phyloP scores from a whole-genome alignment of 1,140 invertebrate genomes.

The Brachionus sp. region DNA sequence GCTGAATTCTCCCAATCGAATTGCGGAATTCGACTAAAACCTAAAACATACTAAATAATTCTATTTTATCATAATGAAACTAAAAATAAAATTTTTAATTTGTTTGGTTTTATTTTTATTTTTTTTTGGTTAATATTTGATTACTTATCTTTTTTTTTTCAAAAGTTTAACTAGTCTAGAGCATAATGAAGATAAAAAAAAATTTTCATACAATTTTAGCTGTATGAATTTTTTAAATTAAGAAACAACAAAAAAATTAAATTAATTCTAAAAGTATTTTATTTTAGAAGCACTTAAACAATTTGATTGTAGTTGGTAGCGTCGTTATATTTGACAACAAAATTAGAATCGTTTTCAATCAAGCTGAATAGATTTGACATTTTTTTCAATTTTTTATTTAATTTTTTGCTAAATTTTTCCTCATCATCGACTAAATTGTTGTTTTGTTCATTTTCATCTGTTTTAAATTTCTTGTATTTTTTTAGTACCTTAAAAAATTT shows the following conservation, averaged over 20 bases:
- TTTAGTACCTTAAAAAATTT: not conserved
- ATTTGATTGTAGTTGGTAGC: not conserved
- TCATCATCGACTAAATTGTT: not conserved
- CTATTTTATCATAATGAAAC: not conserved
- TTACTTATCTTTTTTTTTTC: not conserved
- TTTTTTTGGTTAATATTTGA: not conserved
- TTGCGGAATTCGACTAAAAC: not conserved
- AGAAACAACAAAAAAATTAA: not conserved
- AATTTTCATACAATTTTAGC: constrained; percentile 14
- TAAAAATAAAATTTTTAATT: not conserved
- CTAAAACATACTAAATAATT: not conserved
- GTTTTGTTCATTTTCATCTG: not conserved
- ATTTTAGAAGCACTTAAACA: not conserved
- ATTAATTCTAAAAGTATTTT: constrained; percentile 38
- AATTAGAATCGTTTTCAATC: not conserved
- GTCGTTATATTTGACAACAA: not conserved
- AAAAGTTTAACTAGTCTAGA: not conserved
- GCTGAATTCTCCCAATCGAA: not conserved
- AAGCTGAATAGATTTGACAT: not conserved
- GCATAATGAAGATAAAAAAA: not conserved
- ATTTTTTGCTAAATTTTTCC: constrained; percentile 37
- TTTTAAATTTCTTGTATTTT: constrained; percentile 22
- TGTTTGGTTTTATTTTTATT: too few relatives aligned
- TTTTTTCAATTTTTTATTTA: constrained; percentile 45
- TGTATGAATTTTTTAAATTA: not conserved